Conservation (phyloP, 1,140 invertebrate genomes). For the Pteromalus puparum region DNA sequence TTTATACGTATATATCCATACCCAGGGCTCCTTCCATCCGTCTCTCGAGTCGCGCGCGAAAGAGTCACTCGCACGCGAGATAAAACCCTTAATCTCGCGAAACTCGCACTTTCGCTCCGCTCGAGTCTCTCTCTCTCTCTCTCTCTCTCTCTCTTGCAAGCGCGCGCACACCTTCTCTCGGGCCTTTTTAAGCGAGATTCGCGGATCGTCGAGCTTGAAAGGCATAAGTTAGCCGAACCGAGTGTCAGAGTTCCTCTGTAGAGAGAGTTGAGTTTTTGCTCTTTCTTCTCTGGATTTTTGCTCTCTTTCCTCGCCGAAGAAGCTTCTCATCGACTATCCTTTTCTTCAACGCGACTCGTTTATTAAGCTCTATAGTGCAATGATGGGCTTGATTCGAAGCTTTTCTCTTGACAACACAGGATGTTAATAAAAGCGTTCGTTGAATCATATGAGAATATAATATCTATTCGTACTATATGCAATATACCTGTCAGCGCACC, state of each 20-base stretch:
- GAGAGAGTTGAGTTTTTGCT: conserved; percentile 11
- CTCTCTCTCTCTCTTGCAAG: too few relatives aligned
- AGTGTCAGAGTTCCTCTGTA: conserved; percentile 5
- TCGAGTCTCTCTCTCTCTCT: not conserved
- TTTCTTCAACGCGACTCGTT: conserved; percentile 7
- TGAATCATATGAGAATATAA: too few relatives aligned
- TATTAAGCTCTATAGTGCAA: conserved; percentile 18
- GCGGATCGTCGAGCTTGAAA: conserved; percentile 58
- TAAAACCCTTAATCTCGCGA: conserved; percentile 51
- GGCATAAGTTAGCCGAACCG: conserved; percentile 55
- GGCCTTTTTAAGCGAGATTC: conserved; percentile 52
- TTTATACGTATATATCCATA: not conserved
- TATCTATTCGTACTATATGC: too few relatives aligned
- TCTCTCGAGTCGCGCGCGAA: not conserved
- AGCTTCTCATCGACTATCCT: not conserved
- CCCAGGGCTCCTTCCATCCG: conserved; percentile 12
- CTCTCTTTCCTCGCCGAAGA: not conserved
- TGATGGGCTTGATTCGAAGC: too few relatives aligned
- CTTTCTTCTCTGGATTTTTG: conserved; percentile 3
- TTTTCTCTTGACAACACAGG: too few relatives aligned
- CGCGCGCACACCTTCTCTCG: too few relatives aligned
- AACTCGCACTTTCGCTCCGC: conserved; percentile 34
- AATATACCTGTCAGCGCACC: too few relatives aligned
- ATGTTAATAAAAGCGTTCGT: too few relatives aligned
- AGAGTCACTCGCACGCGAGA: conserved; percentile 39